Conservation (phyloP, 2,113 vertebrate genomes). For the Phocoena phocoena region DNA sequence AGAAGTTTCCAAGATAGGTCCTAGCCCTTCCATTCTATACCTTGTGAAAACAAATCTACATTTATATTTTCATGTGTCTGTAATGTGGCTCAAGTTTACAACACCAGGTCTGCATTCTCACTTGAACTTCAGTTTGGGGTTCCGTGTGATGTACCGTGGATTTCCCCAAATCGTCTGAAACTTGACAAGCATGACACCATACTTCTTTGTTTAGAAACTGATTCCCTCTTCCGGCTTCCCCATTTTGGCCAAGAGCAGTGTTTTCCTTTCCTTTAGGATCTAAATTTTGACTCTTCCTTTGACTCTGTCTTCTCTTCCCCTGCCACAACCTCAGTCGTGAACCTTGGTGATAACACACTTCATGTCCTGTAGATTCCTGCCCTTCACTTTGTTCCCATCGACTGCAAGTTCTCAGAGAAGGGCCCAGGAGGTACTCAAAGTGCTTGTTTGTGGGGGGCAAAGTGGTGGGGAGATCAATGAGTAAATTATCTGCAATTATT, state of each 20-base stretch:
- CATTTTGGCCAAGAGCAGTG: not conserved
- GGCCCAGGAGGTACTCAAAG: not conserved
- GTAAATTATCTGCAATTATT: not conserved
- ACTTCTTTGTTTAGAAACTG: not conserved
- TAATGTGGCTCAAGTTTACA: not conserved
- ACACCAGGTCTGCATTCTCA: not conserved
- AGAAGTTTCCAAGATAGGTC: not conserved
- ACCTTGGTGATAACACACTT: not conserved
- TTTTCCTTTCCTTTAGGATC: not conserved
- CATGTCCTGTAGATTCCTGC: not conserved
- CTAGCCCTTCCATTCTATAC: not conserved
- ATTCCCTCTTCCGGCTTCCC: not conserved
- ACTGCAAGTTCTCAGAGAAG: not conserved
- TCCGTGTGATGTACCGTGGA: not conserved
- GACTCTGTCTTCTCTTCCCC: not conserved
- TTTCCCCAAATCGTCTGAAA: not conserved
- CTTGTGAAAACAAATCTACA: not conserved
- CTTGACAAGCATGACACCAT: not conserved
- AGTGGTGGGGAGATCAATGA: not conserved
- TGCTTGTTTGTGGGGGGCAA: not conserved
- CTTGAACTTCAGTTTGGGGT: not conserved
- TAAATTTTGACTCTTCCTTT: not conserved
- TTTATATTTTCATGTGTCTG: not conserved
- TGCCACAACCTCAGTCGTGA: not conserved
- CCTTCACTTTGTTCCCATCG: not conserved